Conservation (phyloP, 1,140 invertebrate species). For the Drosophila dunni region DNA sequence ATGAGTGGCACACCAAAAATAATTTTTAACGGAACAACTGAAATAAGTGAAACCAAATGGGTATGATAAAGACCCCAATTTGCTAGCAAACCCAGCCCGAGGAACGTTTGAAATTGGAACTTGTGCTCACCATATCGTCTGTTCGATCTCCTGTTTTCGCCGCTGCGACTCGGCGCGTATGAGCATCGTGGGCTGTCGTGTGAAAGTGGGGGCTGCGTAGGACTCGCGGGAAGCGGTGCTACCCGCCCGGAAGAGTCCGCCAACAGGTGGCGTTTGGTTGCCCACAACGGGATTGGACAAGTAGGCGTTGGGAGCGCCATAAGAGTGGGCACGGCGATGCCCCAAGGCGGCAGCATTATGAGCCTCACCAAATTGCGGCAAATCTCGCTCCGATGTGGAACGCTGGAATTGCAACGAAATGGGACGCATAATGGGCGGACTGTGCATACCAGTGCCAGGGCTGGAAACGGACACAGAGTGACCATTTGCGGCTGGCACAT, state of each 20-base stretch:
- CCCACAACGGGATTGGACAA: constrained; percentile 55
- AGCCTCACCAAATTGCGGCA: constrained; percentile 62
- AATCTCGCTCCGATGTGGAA: constrained; percentile 76
- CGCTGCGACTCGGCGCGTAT: constrained; percentile 77
- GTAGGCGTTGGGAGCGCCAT: constrained; percentile 76
- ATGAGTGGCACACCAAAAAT: not conserved
- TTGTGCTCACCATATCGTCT: constrained; percentile 66
- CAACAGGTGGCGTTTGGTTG: constrained; percentile 22
- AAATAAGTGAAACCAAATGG: not conserved
- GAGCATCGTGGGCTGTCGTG: constrained; percentile 68
- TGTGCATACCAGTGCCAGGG: not conserved
- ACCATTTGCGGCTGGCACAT: not conserved
- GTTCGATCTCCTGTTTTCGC: constrained; percentile 72
- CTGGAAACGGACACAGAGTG: not conserved
- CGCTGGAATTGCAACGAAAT: constrained; percentile 75
- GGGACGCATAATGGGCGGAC: constrained; percentile 53
- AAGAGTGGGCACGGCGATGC: constrained; percentile 78
- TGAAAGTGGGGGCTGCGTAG: constrained; percentile 79
- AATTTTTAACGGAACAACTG: too few species aligned
- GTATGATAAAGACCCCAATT: too few species aligned
- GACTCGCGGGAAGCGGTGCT: constrained; percentile 76
- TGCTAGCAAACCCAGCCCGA: too few species aligned
- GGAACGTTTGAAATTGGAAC: not conserved
- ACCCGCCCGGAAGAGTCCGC: constrained; percentile 50
- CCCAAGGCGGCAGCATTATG: constrained; percentile 35